Percentiles rank a stretch among this genome's conserved stretches.
Evolutionary conservation across 2,113 vertebrate species (phyloP).

Genomic region (Thryonomys swinderianus): DNA sequence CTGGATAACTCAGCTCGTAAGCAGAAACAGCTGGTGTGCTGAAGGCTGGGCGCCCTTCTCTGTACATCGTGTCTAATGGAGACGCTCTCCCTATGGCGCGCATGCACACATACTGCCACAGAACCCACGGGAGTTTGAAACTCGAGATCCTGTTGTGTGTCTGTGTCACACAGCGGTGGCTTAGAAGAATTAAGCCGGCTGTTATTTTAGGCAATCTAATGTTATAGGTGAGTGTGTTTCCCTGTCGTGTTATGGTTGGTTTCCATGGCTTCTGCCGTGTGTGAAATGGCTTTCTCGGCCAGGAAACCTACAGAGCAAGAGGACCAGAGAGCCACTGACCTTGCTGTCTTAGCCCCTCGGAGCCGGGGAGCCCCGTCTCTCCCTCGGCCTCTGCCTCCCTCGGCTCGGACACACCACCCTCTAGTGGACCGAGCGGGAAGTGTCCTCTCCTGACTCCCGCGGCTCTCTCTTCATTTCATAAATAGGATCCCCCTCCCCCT

Average conservation of each 20-base stretch:
- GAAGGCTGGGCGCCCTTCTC: conserved; percentile 80
- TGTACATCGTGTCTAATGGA: conserved; percentile 78
- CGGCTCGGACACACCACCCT: conserved; percentile 73
- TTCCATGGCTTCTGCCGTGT: conserved; percentile 58
- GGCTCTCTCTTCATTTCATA: conserved; percentile 60
- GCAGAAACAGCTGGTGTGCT: conserved; percentile 85
- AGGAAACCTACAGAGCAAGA: conserved; percentile 43
- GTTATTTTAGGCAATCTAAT: conserved; percentile 42
- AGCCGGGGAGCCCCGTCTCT: fast-evolving
- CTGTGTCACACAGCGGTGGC: conserved; percentile 64
- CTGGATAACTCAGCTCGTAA: conserved; percentile 82
- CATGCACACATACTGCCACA: conserved; percentile 49
- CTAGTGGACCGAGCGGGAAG: conserved; percentile 83
- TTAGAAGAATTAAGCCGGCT: conserved; percentile 59
- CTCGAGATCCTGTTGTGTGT: conserved; percentile 37
- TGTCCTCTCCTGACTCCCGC: conserved; percentile 58
- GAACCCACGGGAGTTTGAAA: conserved; percentile 64
- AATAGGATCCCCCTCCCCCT: conserved; percentile 60
- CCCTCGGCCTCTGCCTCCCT: background rate
- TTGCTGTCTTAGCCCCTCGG: background rate
- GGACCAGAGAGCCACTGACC: background rate
- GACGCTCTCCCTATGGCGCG: background rate
- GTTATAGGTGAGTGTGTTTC: background rate
- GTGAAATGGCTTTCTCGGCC: conserved; percentile 64
- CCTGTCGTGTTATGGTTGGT: background rate